Evolutionary conservation across 2,888 invertebrate genomes (phyloP).

Genomic region (Trichacis sp.): DNA sequence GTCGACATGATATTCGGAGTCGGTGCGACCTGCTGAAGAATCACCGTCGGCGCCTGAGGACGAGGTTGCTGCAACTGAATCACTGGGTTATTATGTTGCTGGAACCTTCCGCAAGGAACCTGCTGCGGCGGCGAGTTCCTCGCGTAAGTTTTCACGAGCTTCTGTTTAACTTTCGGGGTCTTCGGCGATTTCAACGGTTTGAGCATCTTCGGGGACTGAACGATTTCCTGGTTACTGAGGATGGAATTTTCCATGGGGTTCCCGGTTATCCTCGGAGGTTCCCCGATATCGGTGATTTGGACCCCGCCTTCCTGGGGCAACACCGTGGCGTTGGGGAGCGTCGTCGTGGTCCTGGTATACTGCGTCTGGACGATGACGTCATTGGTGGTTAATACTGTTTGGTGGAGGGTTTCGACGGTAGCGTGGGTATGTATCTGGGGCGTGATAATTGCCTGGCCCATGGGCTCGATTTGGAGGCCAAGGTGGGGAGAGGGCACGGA

Average conservation of each 20-base stretch:
- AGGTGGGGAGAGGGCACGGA: constrained; percentile 63
- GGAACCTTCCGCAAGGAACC: constrained; percentile 47
- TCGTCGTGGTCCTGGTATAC: constrained; percentile 64
- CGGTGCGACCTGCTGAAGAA: constrained; percentile 76
- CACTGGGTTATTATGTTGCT: constrained; percentile 69
- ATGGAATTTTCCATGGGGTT: constrained; percentile 22
- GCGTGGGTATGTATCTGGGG: constrained; percentile 63
- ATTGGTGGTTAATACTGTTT: constrained; percentile 65
- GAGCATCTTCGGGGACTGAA: constrained; percentile 46
- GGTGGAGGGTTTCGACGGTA: constrained; percentile 64
- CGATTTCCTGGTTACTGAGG: constrained; percentile 36
- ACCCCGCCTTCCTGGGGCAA: constrained; percentile 58
- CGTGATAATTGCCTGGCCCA: constrained; percentile 62
- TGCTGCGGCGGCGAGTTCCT: constrained; percentile 53
- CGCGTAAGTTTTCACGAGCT: constrained; percentile 52
- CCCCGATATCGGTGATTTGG: constrained; percentile 60
- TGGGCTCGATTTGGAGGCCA: constrained; percentile 61
- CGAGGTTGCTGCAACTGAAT: constrained; percentile 72
- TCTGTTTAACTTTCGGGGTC: constrained; percentile 52
- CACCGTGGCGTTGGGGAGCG: constrained; percentile 60
- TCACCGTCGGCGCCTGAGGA: constrained; percentile 75
- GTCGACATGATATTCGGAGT: constrained; percentile 73
- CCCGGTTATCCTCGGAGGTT: not conserved
- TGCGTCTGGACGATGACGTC: constrained; percentile 65
- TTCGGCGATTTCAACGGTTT: constrained; percentile 54